Conservation (phyloP, 2,797 vertebrate genomes). For the Acrossocheilus fasciatus region DNA sequence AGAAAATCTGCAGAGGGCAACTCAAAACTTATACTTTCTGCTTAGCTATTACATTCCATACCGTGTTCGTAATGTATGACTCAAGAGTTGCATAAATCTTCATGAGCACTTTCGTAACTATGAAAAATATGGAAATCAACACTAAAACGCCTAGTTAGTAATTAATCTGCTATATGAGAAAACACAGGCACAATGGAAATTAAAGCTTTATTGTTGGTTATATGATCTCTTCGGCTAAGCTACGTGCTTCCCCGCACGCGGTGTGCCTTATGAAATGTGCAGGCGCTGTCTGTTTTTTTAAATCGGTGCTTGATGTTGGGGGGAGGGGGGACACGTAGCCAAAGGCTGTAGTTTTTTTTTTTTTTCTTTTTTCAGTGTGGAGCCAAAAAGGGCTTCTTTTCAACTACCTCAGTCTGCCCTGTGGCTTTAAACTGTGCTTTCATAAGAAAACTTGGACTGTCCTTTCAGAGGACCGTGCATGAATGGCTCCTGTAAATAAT, state of each 20-base stretch:
- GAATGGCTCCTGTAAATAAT: conserved; percentile 28
- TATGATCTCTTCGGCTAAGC: conserved; percentile 58
- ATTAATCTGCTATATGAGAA: conserved; percentile 47
- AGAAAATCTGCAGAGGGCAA: not conserved
- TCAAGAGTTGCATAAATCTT: conserved; percentile 47
- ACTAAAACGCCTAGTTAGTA: conserved; percentile 53
- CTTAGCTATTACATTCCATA: conserved; percentile 55
- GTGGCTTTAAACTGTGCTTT: conserved; percentile 22
- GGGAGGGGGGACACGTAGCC: conserved; percentile 43
- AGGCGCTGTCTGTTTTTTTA: conserved; percentile 62
- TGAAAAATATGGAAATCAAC: conserved; percentile 43
- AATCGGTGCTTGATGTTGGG: conserved; percentile 32
- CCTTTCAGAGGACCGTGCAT: conserved; percentile 14
- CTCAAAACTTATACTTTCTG: conserved; percentile 15
- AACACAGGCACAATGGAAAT: conserved; percentile 14
- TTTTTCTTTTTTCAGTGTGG: conserved; percentile 29
- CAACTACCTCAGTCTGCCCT: conserved; percentile 37
- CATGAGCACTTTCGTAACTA: conserved; percentile 40
- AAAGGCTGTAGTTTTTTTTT: conserved; percentile 8
- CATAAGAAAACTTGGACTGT: conserved; percentile 19
- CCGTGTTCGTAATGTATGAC: conserved; percentile 41
- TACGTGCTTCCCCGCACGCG: conserved; percentile 65
- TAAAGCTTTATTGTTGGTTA: not conserved
- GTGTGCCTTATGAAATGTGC: conserved; percentile 52
- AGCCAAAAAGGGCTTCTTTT: conserved; percentile 42